Base-by-base conservation (phyloP, 2,888 invertebrate species). In the Euphydryas editha region DNA sequence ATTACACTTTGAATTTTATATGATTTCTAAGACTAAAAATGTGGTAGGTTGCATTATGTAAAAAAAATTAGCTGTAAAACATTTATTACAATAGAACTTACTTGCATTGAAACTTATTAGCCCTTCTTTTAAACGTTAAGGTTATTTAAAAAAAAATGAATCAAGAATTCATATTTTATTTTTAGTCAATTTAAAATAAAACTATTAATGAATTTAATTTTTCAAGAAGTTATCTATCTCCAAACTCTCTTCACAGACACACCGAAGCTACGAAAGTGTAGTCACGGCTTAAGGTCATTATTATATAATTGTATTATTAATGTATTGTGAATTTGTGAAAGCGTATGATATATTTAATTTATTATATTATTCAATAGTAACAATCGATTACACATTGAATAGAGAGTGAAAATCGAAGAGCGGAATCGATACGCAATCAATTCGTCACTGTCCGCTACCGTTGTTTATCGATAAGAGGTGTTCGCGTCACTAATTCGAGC, bases 371-470 rank as follows among this genome's bases (percentile, higher is more conserved):
- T 44, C 65, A 49, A 67, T 70, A 67, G 69, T 70, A 59, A 49
- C 49, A 62, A 61, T 67, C 59, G 24, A 58, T 62, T 60, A 66
- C 39, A 63, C 46, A 65, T 67, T 68, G 51, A 59, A 69, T 71
- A 51, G 71, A 71, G 69, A 75, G 74, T 76, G 77, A 76, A 76
- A 78, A 75, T 71, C 56, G 75, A 74, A 78, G 80, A 64, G 80
- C 78, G 24, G 66, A 73, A 76, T 75, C 65, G 69, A 73, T 72
- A 67, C 67, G 76, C 79, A 80, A 78, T 80, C 81, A 78, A 80
- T 81, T 81, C 75, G 76, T 78, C 80, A 81, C 72, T 65, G 69
- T 64, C 70, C 73, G 81, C 81, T 81, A 78, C 79, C 72, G 81
- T 76, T 73, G 71, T 64, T 77, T 81, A 80, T 83, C 82, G 79